Conservation (phyloP, 92 coral and sea anemone species). For the Phenganax marumi region DNA sequence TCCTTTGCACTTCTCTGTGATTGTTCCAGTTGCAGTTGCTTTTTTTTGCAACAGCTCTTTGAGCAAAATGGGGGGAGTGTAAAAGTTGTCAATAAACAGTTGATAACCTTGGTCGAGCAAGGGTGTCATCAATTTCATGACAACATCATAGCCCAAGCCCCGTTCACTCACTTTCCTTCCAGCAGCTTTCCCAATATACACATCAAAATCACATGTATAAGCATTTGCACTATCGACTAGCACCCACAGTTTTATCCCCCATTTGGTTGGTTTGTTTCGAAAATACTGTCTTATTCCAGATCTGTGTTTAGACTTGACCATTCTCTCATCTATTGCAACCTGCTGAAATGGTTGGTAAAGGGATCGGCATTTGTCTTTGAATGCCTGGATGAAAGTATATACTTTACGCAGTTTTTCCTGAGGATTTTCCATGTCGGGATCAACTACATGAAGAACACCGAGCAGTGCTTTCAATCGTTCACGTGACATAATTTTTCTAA, state of each 20-base stretch:
- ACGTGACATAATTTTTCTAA: conserved; percentile 48
- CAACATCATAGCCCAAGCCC: conserved; percentile 64
- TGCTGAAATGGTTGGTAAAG: conserved; percentile 61
- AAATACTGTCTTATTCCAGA: conserved; percentile 60
- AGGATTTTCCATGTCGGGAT: conserved; percentile 47
- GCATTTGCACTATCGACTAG: conserved; percentile 53
- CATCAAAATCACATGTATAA: conserved; percentile 58
- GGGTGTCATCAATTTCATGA: conserved; percentile 53
- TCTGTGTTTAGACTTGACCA: conserved; percentile 60
- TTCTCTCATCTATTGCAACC: conserved; percentile 55
- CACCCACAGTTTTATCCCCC: conserved; percentile 54
- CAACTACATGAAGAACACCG: conserved; percentile 63
- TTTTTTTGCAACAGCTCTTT: conserved; percentile 53
- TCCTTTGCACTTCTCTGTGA: conserved; percentile 48
- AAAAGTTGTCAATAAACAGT: conserved; percentile 62
- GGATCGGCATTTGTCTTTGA: conserved; percentile 44
- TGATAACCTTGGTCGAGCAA: conserved; percentile 63
- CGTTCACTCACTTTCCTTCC: too few relatives aligned
- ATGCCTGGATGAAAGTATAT: too few relatives aligned
- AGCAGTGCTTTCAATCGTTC: conserved; percentile 48
- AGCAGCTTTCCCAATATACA: conserved; percentile 56
- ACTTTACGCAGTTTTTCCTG: conserved; percentile 44
- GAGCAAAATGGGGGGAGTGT: conserved; percentile 51
- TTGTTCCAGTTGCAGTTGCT: conserved; percentile 57
- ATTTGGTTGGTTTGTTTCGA: conserved; percentile 48